Evolutionary conservation across 2,797 vertebrate species (phyloP).

Genomic region (Salarias fasciatus): DNA sequence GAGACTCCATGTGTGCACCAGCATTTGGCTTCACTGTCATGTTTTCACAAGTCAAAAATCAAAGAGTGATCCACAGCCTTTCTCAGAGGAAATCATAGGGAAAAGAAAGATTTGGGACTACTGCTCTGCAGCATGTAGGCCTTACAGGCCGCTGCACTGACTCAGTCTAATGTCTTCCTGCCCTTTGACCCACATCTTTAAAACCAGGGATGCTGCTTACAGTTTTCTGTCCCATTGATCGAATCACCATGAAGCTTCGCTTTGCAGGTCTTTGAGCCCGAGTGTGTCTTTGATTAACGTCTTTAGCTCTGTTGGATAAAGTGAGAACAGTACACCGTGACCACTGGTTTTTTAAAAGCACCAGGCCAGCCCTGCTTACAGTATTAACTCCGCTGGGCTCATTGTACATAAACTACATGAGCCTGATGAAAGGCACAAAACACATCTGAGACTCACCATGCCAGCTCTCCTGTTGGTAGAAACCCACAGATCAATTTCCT

Average conservation of each 20-base stretch:
- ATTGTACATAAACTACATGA: conserved; percentile 13
- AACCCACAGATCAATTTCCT: conserved; percentile 16
- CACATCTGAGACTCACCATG: background rate
- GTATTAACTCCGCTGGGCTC: conserved; percentile 3
- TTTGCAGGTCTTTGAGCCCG: conserved; percentile 3
- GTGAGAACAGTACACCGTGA: conserved; percentile 1
- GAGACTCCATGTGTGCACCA: too few species aligned
- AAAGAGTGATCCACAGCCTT: too few species aligned
- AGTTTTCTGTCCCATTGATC: conserved; percentile 15
- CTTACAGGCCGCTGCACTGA: too few species aligned
- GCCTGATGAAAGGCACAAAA: conserved; percentile 10
- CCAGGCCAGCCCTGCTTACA: conserved; percentile 7
- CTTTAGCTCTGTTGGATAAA: conserved; percentile 2
- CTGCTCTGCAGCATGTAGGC: too few species aligned
- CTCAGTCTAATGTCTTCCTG: background rate
- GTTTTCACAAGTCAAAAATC: too few species aligned
- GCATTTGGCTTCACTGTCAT: too few species aligned
- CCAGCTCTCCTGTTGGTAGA: conserved; percentile 12
- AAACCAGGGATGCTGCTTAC: conserved; percentile 8
- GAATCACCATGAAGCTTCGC: conserved; percentile 6
- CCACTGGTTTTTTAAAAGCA: conserved; percentile 4
- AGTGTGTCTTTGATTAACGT: conserved; percentile 14
- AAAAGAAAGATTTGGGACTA: too few species aligned
- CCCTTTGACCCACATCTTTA: conserved; percentile 6
- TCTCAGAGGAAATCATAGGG: too few species aligned